Base-by-base conservation (phyloP, 2,113 vertebrate genomes). In the Talpa occidentalis region DNA sequence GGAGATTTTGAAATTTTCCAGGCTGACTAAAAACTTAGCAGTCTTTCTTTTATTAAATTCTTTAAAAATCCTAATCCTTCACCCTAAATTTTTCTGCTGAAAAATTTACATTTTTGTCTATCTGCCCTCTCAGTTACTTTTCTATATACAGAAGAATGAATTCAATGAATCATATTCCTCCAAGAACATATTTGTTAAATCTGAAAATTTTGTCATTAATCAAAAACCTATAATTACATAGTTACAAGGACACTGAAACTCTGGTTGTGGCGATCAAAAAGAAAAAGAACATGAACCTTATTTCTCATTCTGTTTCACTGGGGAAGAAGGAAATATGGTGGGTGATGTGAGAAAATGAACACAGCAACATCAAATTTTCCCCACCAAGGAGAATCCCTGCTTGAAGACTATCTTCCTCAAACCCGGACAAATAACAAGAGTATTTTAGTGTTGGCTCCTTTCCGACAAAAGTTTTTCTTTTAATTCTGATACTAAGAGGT, bases 1-100 rank as follows among this genome's bases (percentile, higher is more conserved):
- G 87, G 96, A 49, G 10, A 17, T 96, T 97, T 26, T 1, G 94
- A 97, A 94, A 80, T 94, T 97, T 98, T 97, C 95, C 97, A 98
- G 96, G 79, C 96, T 94, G 92, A 89, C 17, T 95, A 81, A 98
- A 97, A 97, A 96, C 35, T 72, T 62, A 97, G 19, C 82, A 94
- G 8, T 92, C 91, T 94, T 97, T 88, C 84, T 92, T 97, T 96
- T 15, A 19, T 28, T 95, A 49, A 79, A 21, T 54, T 93, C 86
- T 89, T 93, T 90, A 22, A 6, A 87, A 93, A 54, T 73, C 89
- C 76, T 78, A 74, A 72, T 83, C 80, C 28, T 64, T 83, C 22
- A 40, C 21, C 21, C 19, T 74, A 59, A 81, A 78, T 95, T 82
- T 94, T 42, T 83, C 73, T 82, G 28, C 47, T 74, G 42, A 72